Evolutionary conservation across 2,797 vertebrate species (phyloP), one percentile per base, ranked within the genome.

Genomic region (Pantherophis vulpinus): DNA sequence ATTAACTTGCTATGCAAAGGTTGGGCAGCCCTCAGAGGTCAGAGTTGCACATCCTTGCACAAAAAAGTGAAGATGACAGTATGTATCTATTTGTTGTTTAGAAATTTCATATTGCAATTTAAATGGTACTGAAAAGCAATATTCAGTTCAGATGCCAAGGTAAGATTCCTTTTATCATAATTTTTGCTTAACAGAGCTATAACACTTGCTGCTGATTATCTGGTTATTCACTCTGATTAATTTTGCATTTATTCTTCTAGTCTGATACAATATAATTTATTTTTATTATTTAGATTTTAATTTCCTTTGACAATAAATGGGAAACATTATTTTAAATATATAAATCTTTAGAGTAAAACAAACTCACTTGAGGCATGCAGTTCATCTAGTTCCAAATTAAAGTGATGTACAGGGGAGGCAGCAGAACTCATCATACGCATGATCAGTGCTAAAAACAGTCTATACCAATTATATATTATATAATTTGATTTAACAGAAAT

Each of bases 261-360:
- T 11, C 59, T 89, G 27, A 60, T 89, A 37, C 11, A 3, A 88
- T 88, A 4, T 56, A 60, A 89, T 89, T 51, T n/a, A 3, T 89
- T 51, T 89, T 89, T 63, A 89, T 47, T 61, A 89, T 89, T 23
- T 47, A 83, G 10, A 47, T 47, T 83, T 79, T 83, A 47, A 47
- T 83, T 83, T 83, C 20, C 37, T 83, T 83, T 25, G 37, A 25
- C 74, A 83, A 83, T 47, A 83, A 83, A 25, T 83, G 74, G 32
- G 20, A 83, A 83, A 47, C 10, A 5, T 47, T 83, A 12, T 83
- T 83, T 83, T 47, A 16, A 51, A 29, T 13, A 37, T 74, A 37
- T 79, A 90, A 37, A 37, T 90, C n/a, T 79, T 58, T 79, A 79
- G 56, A 90, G 55, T 90, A 58, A 79, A 90, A 90, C 51, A 79